Percentiles rank a stretch among this genome's conserved stretches.
phyloP scores from a whole-genome alignment of 2,113 vertebrate genomes.

The Hypocryptadius cinnamomeus region DNA sequence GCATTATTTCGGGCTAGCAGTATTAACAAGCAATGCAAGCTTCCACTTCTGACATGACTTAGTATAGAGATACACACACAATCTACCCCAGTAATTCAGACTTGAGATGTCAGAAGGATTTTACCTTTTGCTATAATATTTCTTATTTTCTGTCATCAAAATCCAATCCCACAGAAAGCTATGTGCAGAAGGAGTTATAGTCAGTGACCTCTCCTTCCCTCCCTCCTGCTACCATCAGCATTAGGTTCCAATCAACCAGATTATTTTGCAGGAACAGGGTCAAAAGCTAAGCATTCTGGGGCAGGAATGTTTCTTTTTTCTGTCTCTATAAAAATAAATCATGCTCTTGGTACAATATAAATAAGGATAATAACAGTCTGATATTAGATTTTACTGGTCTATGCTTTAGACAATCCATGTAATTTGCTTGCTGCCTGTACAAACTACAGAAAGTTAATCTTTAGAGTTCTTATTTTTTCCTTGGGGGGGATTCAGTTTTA shows the following conservation, averaged over 20 bases:
- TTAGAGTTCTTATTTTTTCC: neutral
- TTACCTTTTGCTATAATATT: conserved; percentile 27
- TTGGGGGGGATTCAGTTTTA: conserved; percentile 6
- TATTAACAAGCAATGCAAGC: neutral
- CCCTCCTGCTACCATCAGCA: conserved; percentile 28
- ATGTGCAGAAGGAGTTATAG: neutral
- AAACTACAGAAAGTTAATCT: conserved; percentile 29
- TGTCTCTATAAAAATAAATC: conserved; percentile 43
- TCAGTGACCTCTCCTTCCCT: conserved; percentile 17
- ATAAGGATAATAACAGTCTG: conserved; percentile 43
- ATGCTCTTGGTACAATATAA: conserved; percentile 20
- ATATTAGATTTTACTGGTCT: conserved; percentile 34
- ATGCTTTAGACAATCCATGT: neutral
- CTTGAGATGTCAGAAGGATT: neutral
- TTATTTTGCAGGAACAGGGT: conserved; percentile 46
- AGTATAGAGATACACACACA: neutral
- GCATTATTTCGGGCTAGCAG: neutral
- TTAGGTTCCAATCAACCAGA: conserved; percentile 48
- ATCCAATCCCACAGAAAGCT: conserved; percentile 1
- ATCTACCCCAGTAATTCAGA: neutral
- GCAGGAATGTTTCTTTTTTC: conserved; percentile 49
- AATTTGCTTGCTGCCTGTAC: neutral
- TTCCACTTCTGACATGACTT: neutral
- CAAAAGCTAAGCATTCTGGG: conserved; percentile 51
- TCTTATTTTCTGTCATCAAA: conserved; percentile 41